Evolutionary conservation across 2,888 invertebrate genomes (phyloP).

Genomic region (Bibio marci): DNA sequence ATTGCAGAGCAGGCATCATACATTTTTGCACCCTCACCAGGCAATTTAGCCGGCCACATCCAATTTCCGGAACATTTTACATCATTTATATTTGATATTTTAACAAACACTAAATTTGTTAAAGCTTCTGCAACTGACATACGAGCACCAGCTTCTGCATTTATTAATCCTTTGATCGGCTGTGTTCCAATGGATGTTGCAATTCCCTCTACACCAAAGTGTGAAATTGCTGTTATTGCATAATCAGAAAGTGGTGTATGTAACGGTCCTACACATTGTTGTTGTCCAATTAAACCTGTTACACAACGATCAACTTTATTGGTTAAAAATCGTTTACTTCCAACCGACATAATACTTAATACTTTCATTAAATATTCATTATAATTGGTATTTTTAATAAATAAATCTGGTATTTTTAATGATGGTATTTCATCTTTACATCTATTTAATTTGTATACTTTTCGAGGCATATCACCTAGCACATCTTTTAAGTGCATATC

Average conservation of each 20-base stretch:
- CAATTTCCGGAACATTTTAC: conserved; percentile 99
- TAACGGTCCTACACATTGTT: conserved; percentile 94
- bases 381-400: conserved; percentile 34
- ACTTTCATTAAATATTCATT: conserved; percentile 58
- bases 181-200: conserved; percentile 96
- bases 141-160: conserved; percentile 73
- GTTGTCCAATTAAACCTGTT: conserved; percentile 87
- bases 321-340: conserved; percentile 87
- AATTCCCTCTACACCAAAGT: conserved; percentile 66
- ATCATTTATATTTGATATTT: conserved; percentile 52
- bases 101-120: conserved; percentile 72
- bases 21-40: conserved; percentile 78
- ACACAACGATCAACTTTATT: conserved; percentile 94
- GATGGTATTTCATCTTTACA: conserved; percentile 21
- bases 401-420: background rate
- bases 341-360: conserved; percentile 74
- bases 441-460: conserved; percentile 37
- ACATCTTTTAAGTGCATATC: conserved; percentile 80
- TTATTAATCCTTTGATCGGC: conserved; percentile 80
- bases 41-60: conserved; percentile 99
- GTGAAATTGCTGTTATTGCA: conserved; percentile 74
- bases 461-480: conserved; percentile 66
- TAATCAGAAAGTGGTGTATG: conserved; percentile 94
- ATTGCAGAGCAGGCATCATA: conserved; percentile 77
- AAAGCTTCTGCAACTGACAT: conserved; percentile 90